Conservation (phyloP, 2,888 invertebrate species). For the Aporophyla nigra region DNA sequence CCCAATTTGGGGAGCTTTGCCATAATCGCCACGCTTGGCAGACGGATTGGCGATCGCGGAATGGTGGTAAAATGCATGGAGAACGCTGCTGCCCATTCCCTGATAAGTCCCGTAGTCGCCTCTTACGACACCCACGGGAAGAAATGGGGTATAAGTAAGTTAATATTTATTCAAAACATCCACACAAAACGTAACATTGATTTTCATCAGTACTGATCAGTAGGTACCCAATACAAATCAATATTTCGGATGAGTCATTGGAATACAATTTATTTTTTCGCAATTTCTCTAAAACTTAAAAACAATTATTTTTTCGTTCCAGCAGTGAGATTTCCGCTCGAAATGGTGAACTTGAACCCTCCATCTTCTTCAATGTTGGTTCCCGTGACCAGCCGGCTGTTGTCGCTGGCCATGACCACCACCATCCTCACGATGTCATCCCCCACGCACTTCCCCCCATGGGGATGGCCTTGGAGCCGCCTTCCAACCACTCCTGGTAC, state of each 20-base stretch:
- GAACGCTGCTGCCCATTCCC: too few relatives aligned
- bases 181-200: not conserved
- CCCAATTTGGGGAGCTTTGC: too few relatives aligned
- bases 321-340: not conserved
- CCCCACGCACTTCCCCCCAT: slow-evolving; percentile 63
- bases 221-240: not conserved
- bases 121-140: too few relatives aligned
- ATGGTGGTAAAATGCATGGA: too few relatives aligned
- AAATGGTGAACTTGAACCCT: slow-evolving; percentile 52
- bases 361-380: slow-evolving; percentile 76
- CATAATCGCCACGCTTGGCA: too few relatives aligned
- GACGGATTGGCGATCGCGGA: too few relatives aligned
- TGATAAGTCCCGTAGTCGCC: too few relatives aligned
- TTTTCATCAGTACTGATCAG: not conserved
- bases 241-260: too few relatives aligned
- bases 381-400: slow-evolving; percentile 96
- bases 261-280: too few relatives aligned
- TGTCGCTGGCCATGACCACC: slow-evolving; percentile 95
- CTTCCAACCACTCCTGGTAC: slow-evolving; percentile 63
- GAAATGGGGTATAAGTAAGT: too few relatives aligned
- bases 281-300: too few relatives aligned
- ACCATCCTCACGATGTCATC: slow-evolving; percentile 95
- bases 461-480: slow-evolving; percentile 51
- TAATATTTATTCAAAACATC: not conserved
- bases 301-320: slow-evolving; percentile 9